Base-by-base conservation (phyloP, 2,888 invertebrate genomes). In the Kryphioiulus occultus region DNA sequence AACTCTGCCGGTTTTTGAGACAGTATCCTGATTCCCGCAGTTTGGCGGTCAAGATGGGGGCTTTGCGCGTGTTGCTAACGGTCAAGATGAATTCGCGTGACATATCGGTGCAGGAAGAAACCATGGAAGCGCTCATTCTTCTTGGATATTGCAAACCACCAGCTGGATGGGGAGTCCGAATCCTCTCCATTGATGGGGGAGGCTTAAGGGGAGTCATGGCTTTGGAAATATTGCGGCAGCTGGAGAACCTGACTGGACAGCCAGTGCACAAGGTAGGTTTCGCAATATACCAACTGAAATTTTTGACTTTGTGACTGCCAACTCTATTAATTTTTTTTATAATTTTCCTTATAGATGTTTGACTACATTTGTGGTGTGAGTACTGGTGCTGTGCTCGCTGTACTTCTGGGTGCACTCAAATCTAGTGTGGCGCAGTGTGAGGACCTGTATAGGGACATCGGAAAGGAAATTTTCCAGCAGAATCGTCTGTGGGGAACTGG, bases 141-240 rank as follows among this genome's bases (percentile, higher is more conserved):
- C 91, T 96, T 89, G 97, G 97, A 0, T 93, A 95, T 91, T 92
- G 94, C 0, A 94, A 94, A 85, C 95, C 96, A 7, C 93, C 95
- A 5, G 94, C 94, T 88, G 94, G 95, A 0, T 93, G 93, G 42
- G 97, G 98, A 0, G 95, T 97, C 85, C 93, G 95, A 91, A 94
- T 98, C 88, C 93, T 98, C 86, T 93, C 96, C 0, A 95, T 98
- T 90, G 98, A 98, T 93, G 98, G 98, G 2, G 98, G 98, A 83
- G 98, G 98, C 85, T 95, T 96, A 89, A 92, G 93, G 93, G 97
- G 97, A n/a, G 93, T 98, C 89, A 93, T 97, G 89, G 96, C 96
- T 4, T 94, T 98, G 89, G 96, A 97, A 92, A 94, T 97, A 91
- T 92, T 98, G 89, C 94, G 95, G 86, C 95, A 95, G 90, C 92